phyloP scores from a whole-genome alignment of 1,140 invertebrate genomes.

The Forficula auricularia region DNA sequence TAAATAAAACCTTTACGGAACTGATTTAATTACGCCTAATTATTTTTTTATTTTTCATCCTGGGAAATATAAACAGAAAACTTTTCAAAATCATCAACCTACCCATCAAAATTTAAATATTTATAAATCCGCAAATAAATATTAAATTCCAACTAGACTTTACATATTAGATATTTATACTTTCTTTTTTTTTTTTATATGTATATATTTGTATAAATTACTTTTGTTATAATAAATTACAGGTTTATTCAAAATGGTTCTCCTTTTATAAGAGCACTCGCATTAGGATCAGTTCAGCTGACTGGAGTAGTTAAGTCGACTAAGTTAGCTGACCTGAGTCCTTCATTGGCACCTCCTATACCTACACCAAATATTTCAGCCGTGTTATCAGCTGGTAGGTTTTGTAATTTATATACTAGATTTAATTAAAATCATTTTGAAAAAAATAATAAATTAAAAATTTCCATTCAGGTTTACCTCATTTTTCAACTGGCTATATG shows the following conservation, averaged over 20 bases:
- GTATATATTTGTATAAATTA: neutral
- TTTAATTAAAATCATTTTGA: too few species aligned
- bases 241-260: constrained; percentile 63
- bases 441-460: constrained; percentile 24
- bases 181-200: too few species aligned
- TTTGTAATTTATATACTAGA: neutral
- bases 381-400: constrained; percentile 40
- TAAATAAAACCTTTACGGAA: too few species aligned
- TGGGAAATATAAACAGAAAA: too few species aligned
- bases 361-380: constrained; percentile 31
- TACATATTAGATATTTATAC: too few species aligned
- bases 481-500: constrained; percentile 86
- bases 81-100: too few species aligned
- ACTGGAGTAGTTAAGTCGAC: constrained; percentile 57
- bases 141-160: too few species aligned
- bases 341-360: constrained; percentile 42
- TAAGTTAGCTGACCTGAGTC: constrained; percentile 58
- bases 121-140: too few species aligned
- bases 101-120: too few species aligned
- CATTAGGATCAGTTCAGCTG: constrained; percentile 70
- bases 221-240: constrained; percentile 18
- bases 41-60: too few species aligned
- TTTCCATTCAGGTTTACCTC: constrained; percentile 63
- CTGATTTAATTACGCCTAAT: too few species aligned
- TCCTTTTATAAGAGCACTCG: constrained; percentile 58